Percentiles rank a stretch among this genome's conserved stretches.
Conservation (phyloP, 2,888 invertebrate species). For the Horisme vitalbata region DNA sequence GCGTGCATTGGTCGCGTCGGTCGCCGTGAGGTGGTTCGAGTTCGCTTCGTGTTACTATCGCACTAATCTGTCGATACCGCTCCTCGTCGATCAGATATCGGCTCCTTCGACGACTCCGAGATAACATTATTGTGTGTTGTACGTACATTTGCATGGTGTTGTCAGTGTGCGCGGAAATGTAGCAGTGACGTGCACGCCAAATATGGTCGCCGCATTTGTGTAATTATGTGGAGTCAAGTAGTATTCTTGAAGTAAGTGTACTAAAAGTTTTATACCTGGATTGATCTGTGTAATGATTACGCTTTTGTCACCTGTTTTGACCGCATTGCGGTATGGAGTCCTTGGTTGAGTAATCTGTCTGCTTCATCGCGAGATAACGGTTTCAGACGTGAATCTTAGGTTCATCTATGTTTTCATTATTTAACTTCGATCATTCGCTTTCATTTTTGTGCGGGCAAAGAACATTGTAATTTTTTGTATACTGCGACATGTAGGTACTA, state of each 20-base stretch:
- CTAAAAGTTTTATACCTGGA: conserved; percentile 1
- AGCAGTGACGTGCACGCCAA: conserved; percentile 38
- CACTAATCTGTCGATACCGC: conserved; percentile 38
- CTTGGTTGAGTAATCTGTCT: conserved; percentile 29
- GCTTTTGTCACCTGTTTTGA: conserved; percentile 22
- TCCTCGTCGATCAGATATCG: conserved; percentile 51
- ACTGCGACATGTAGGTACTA: too few species aligned
- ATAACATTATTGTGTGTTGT: conserved; percentile 48
- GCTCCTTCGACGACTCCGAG: conserved; percentile 48
- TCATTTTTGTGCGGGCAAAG: too few species aligned
- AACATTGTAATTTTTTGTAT: too few species aligned
- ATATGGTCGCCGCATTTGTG: conserved; percentile 29
- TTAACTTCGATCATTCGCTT: too few species aligned
- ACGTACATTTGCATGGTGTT: conserved; percentile 44
- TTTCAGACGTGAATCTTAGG: too few species aligned
- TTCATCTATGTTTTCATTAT: too few species aligned
- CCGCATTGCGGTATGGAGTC: conserved; percentile 41
- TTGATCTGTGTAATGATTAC: conserved; percentile 15
- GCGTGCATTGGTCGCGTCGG: conserved; percentile 5
- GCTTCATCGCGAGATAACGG: conserved; percentile 5
- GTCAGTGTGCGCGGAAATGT: conserved; percentile 41
- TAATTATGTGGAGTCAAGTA: conserved; percentile 66
- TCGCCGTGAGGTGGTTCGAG: conserved; percentile 1
- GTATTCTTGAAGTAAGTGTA: conserved; percentile 60
- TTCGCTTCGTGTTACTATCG: conserved; percentile 21